phyloP scores from a whole-genome alignment of 2,888 invertebrate species.

The Drosophila birchii region DNA sequence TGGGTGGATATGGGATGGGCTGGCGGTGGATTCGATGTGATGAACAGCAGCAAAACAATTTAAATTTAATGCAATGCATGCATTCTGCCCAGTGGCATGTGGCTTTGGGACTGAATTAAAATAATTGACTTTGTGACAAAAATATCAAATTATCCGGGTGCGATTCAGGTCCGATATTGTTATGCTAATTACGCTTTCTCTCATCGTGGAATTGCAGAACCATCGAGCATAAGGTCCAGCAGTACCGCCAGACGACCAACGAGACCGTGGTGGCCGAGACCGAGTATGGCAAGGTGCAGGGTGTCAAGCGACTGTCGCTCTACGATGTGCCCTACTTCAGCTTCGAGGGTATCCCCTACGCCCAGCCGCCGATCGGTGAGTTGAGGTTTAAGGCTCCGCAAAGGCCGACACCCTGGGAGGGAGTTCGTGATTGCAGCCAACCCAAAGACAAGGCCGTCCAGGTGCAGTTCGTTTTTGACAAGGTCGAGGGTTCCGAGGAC shows the following conservation, averaged over 20 bases:
- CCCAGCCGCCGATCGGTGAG: conserved; percentile 83
- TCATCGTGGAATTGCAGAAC: conserved; percentile 60
- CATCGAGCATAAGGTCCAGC: conserved; percentile 80
- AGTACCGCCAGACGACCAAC: conserved; percentile 79
- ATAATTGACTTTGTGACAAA: conserved; percentile 54
- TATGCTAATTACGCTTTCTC: conserved; percentile 27
- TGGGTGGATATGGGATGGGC: conserved; percentile 14
- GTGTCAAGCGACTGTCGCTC: conserved; percentile 78
- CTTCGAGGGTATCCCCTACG: conserved; percentile 84
- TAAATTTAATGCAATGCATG: conserved; percentile 60
- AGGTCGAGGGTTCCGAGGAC: conserved; percentile 85
- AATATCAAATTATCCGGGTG: conserved; percentile 41
- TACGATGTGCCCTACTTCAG: conserved; percentile 82
- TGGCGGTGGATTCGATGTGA: conserved; percentile 38
- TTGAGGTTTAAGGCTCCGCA: conserved; percentile 85
- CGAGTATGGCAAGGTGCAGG: conserved; percentile 82
- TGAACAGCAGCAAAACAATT: conserved; percentile 61
- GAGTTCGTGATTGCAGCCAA: conserved; percentile 83
- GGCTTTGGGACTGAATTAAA: conserved; percentile 61
- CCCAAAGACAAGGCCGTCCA: conserved; percentile 82
- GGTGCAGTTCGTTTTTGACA: conserved; percentile 76
- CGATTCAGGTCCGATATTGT: conserved; percentile 30
- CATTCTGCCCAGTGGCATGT: conserved; percentile 40
- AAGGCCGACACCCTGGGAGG: conserved; percentile 84
- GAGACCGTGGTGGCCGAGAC: conserved; percentile 81